Percentiles rank a stretch among this genome's conserved stretches.
phyloP scores from a whole-genome alignment of 2,113 vertebrate genomes.

The Bolborhynchus lineola region DNA sequence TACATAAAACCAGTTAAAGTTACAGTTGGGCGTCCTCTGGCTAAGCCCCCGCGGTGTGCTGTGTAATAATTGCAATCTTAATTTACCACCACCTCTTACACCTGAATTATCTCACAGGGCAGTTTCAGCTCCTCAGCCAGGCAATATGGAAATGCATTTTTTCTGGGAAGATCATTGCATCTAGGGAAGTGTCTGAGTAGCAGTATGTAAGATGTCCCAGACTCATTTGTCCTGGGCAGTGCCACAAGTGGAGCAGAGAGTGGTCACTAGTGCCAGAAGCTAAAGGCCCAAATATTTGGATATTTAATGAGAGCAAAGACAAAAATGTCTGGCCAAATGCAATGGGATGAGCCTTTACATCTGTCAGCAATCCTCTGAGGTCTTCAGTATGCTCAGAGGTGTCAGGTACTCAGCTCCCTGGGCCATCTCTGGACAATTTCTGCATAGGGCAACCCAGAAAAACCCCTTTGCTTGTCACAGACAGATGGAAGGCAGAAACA shows the following conservation, averaged over 20 bases:
- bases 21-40: neutral
- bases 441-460: neutral
- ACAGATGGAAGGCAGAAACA: neutral
- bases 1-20: neutral
- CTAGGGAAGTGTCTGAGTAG: neutral
- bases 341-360: neutral
- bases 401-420: neutral
- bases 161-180: neutral
- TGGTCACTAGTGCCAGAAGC: neutral
- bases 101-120: neutral
- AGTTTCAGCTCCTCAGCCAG: neutral
- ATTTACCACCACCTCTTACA: neutral
- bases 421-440: neutral
- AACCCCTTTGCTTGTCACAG: neutral
- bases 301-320: neutral
- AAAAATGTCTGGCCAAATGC: neutral
- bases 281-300: neutral
- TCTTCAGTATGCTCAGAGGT: neutral
- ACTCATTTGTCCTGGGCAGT: neutral
- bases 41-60: neutral
- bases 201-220: neutral
- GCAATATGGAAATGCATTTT: neutral
- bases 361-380: neutral
- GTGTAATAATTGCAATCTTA: neutral
- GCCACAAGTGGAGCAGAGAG: neutral